phyloP scores from a whole-genome alignment of 2,113 vertebrate genomes.

The Sturnus vulgaris region DNA sequence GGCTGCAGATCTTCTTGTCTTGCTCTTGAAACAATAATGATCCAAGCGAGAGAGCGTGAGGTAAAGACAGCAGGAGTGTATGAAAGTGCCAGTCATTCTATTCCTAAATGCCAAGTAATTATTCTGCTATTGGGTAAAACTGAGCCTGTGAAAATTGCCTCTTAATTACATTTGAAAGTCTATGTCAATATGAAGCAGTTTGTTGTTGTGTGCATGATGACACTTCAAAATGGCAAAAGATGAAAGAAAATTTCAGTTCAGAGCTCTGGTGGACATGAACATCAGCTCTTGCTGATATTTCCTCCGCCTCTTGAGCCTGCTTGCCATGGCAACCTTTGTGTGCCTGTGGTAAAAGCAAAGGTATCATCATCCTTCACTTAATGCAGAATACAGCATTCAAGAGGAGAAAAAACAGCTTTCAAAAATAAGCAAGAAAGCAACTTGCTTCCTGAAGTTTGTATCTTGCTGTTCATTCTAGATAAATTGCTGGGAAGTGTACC shows the following conservation, averaged over 20 bases:
- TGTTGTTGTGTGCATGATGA: constrained; percentile 46
- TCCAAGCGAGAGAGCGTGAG: background rate
- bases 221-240: constrained; percentile 67
- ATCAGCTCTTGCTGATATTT: constrained; percentile 13
- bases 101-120: constrained; percentile 29
- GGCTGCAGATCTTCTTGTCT: constrained; percentile 7
- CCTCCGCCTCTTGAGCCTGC: background rate
- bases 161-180: constrained; percentile 71
- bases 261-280: constrained; percentile 25
- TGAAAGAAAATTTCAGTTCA: constrained; percentile 72
- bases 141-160: constrained; percentile 35
- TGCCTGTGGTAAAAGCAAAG: constrained; percentile 28
- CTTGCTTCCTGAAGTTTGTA: background rate
- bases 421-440: background rate
- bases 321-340: constrained; percentile 76
- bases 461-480: background rate
- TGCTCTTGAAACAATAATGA: constrained; percentile 38
- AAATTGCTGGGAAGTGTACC: background rate
- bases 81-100: constrained; percentile 46
- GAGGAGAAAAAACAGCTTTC: background rate
- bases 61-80: background rate
- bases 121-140: constrained; percentile 30
- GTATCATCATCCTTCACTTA: constrained; percentile 31
- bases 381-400: background rate
- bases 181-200: constrained; percentile 52